phyloP scores from a whole-genome alignment of 2,113 vertebrate species.

The Egretta garzetta region DNA sequence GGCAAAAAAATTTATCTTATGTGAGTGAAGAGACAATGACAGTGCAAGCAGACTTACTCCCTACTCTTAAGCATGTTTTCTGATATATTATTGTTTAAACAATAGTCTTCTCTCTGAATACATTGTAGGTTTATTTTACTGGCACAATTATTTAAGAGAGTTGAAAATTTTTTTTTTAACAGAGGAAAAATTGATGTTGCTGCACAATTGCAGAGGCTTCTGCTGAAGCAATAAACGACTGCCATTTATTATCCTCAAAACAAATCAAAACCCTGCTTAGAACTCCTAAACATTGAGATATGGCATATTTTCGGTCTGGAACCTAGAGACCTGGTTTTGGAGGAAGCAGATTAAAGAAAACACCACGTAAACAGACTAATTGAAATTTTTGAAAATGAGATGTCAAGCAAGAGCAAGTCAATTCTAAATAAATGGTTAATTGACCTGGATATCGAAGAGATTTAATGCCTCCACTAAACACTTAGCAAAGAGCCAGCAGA shows the following conservation, averaged over 20 bases:
- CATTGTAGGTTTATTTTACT: neutral
- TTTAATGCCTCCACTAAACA: neutral
- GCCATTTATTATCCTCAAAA: neutral
- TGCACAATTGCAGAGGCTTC: neutral
- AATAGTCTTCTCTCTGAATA: neutral
- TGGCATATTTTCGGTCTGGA: accelerated
- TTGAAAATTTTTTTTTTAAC: neutral
- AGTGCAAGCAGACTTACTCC: neutral
- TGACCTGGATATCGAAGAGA: neutral
- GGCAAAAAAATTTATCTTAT: neutral
- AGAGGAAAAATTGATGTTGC: neutral
- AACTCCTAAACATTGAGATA: neutral
- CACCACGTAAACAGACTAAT: neutral
- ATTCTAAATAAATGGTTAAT: constrained; percentile 5
- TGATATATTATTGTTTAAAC: neutral
- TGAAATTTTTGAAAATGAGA: neutral
- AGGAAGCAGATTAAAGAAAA: neutral
- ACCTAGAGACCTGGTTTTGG: neutral
- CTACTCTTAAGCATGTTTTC: neutral
- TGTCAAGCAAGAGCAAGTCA: neutral
- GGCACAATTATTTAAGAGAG: neutral
- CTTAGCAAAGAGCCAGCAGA: neutral
- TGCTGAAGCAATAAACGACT: neutral
- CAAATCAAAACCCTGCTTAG: neutral
- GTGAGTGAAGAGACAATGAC: neutral